Percentiles rank a stretch among this genome's conserved stretches.
Evolutionary conservation across 2,113 vertebrate genomes (phyloP).

Genomic region (Heterotilapia buettikoferi): DNA sequence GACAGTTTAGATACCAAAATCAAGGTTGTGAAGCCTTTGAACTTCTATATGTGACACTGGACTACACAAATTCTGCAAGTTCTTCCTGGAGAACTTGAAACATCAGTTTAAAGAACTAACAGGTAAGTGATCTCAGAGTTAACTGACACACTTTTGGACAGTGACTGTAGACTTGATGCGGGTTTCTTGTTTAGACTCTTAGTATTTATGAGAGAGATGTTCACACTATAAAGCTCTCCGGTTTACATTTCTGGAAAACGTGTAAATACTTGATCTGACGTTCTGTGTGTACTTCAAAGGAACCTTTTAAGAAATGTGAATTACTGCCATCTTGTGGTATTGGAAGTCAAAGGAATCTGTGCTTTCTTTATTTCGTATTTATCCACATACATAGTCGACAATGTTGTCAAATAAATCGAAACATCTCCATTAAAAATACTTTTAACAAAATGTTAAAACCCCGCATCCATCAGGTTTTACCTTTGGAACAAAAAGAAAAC

Average conservation of each 20-base stretch:
- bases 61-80: not conserved
- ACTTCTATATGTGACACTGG: not conserved
- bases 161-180: not conserved
- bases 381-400: rapidly evolving
- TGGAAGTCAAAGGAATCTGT: not conserved
- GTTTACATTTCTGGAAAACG: not conserved
- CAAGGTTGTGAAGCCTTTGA: not conserved
- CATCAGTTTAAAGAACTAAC: not conserved
- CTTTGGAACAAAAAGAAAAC: not conserved
- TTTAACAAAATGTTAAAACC: not conserved
- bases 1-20: not conserved
- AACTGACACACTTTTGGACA: not conserved
- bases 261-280: not conserved
- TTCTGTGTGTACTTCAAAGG: not conserved
- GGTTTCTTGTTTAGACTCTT: not conserved
- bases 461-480: not conserved
- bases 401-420: not conserved
- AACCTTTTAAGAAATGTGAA: not conserved
- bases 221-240: not conserved
- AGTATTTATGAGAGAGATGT: not conserved
- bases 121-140: not conserved
- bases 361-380: not conserved
- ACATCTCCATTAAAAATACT: not conserved
- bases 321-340: not conserved
- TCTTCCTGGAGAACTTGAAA: not conserved